Conservation (phyloP, 2,113 vertebrate species). For the Empidonax alnorum region DNA sequence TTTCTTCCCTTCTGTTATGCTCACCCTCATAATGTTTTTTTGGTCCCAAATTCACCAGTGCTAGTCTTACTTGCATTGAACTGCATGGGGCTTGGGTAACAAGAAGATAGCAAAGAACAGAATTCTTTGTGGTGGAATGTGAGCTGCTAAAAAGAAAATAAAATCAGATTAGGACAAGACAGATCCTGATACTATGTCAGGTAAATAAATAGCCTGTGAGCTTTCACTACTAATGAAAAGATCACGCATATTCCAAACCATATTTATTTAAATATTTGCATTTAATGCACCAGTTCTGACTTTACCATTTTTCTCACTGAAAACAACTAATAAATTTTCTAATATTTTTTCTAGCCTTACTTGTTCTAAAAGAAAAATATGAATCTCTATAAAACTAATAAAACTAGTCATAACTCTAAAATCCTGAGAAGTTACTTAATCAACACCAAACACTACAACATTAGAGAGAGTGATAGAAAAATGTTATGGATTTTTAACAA, state of each 20-base stretch:
- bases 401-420: not conserved
- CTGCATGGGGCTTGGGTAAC: rapidly evolving
- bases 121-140: not conserved
- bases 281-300: not conserved
- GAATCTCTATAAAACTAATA: not conserved
- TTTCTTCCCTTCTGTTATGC: not conserved
- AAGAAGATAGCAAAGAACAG: not conserved
- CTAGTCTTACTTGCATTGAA: not conserved
- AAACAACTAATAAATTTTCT: not conserved
- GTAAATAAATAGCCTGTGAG: not conserved
- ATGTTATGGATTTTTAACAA: not conserved
- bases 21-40: not conserved
- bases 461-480: not conserved
- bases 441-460: not conserved
- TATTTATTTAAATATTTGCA: not conserved
- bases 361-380: not conserved
- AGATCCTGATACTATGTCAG: not conserved
- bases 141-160: not conserved
- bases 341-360: not conserved
- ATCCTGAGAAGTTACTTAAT: not conserved
- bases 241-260: not conserved
- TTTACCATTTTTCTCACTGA: not conserved
- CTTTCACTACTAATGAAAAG: not conserved
- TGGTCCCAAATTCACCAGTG: not conserved
- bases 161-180: not conserved